Percentiles rank a stretch among this genome's conserved stretches.
These are phyloP conservation scores for Drosophila gunungcola DNA, from an alignment of 1,140 invertebrate genomes.

Conservation along the genomic window DNA sequence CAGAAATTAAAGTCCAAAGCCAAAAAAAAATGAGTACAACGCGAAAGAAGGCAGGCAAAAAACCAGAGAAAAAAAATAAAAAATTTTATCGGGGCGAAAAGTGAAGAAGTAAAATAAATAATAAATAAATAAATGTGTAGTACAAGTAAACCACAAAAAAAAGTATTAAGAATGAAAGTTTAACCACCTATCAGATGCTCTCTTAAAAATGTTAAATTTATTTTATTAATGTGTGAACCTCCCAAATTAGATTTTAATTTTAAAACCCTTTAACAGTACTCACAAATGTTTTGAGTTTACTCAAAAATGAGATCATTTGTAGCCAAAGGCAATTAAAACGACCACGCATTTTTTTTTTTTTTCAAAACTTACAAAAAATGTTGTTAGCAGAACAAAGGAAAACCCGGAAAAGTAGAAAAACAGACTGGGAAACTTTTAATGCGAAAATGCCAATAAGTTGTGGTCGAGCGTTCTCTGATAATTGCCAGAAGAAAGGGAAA, in stretches of 20 bases:
- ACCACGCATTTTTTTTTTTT: not conserved
- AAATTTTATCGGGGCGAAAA: not conserved
- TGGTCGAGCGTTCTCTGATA: not conserved
- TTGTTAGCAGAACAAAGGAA: not conserved
- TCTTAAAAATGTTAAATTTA: not conserved
- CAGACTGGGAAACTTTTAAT: slow-evolving; percentile 27
- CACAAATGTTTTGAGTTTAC: no score
- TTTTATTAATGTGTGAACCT: not conserved
- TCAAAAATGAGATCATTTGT: no score
- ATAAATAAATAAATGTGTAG: slow-evolving; percentile 13
- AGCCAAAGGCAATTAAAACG: no score
- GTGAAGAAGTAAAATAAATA: not conserved
- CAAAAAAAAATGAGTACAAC: slow-evolving; percentile 19
- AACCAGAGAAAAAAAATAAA: not conserved
- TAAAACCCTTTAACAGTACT: no score
- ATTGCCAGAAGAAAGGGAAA: slow-evolving; percentile 16
- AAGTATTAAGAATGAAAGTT: not conserved
- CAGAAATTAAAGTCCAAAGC: slow-evolving; percentile 25
- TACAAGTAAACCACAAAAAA: slow-evolving; percentile 1
- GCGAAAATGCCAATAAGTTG: slow-evolving; percentile 37
- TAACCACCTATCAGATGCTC: not conserved
- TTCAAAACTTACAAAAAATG: not conserved
- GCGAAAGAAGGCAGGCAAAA: slow-evolving; percentile 7
- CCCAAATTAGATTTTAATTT: not conserved
- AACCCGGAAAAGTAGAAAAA: slow-evolving; percentile 3